These are phyloP conservation scores for Drosophila melanica DNA, from an alignment of 1,140 invertebrate genomes.

Conservation along the genomic window DNA sequence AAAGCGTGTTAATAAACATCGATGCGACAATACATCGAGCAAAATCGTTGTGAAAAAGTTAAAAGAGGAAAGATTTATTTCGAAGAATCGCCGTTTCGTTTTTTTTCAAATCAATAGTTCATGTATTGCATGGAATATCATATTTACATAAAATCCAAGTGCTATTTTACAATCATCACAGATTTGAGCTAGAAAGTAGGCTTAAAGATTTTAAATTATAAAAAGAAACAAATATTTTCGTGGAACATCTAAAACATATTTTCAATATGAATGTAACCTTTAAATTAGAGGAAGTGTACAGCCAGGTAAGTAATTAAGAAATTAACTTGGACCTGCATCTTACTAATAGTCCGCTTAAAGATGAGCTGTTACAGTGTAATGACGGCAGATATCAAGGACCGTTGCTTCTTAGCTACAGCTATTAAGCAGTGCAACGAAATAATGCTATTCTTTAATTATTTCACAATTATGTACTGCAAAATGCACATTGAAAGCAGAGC, in stretches of 20 bases:
- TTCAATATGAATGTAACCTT: background rate
- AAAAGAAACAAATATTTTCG: background rate
- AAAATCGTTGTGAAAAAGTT: too few relatives aligned
- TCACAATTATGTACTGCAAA: background rate
- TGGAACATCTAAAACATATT: too few relatives aligned
- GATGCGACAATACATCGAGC: too few relatives aligned
- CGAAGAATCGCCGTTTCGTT: too few relatives aligned
- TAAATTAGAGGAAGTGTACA: background rate
- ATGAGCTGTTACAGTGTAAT: slow-evolving; percentile 5
- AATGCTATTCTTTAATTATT: slow-evolving; percentile 5
- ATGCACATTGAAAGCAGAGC: background rate
- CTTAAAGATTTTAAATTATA: too few relatives aligned
- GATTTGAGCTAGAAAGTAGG: too few relatives aligned
- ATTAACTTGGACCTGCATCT: background rate
- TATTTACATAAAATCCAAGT: too few relatives aligned
- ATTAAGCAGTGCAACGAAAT: background rate
- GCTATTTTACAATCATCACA: too few relatives aligned
- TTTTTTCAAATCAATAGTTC: too few relatives aligned
- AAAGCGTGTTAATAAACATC: too few relatives aligned
- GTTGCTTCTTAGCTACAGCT: background rate
- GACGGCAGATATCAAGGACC: background rate
- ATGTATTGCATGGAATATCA: too few relatives aligned
- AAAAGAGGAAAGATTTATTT: too few relatives aligned
- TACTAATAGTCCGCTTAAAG: background rate
- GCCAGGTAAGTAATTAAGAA: background rate